Percentiles rank a stretch among this genome's conserved stretches.
Conservation (phyloP, 2,113 vertebrate genomes). For the Rhadina sibilatrix region DNA sequence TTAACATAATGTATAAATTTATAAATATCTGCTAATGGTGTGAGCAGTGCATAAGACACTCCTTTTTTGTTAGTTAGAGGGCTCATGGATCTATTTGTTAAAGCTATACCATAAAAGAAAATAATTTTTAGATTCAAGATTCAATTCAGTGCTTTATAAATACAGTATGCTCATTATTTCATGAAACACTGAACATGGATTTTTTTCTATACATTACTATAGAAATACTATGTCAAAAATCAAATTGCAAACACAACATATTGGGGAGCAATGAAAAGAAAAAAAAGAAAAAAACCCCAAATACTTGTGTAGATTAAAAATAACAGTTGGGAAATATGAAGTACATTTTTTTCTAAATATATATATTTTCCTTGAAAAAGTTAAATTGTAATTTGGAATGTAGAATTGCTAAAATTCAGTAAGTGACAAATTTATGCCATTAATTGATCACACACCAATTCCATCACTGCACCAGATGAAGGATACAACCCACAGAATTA, state of each 20-base stretch:
- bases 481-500: not conserved
- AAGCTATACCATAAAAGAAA: not conserved
- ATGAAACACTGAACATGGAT: not conserved
- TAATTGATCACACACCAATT: not conserved
- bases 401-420: not conserved
- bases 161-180: not conserved
- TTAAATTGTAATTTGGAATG: not conserved
- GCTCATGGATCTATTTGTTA: not conserved
- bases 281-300: accelerated
- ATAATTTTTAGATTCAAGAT: not conserved
- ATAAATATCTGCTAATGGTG: not conserved
- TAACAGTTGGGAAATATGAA: not conserved
- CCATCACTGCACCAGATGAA: not conserved
- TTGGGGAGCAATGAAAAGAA: accelerated
- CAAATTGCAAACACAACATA: not conserved
- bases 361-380: not conserved
- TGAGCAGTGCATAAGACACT: not conserved
- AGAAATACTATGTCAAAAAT: not conserved
- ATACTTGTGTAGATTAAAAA: not conserved
- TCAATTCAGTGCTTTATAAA: not conserved
- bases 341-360: not conserved
- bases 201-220: not conserved
- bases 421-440: not conserved
- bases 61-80: not conserved
- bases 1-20: not conserved